Percentiles rank a stretch among this genome's conserved stretches.
Conservation (phyloP, 2,797 vertebrate species). For the Trichosurus vulpecula region DNA sequence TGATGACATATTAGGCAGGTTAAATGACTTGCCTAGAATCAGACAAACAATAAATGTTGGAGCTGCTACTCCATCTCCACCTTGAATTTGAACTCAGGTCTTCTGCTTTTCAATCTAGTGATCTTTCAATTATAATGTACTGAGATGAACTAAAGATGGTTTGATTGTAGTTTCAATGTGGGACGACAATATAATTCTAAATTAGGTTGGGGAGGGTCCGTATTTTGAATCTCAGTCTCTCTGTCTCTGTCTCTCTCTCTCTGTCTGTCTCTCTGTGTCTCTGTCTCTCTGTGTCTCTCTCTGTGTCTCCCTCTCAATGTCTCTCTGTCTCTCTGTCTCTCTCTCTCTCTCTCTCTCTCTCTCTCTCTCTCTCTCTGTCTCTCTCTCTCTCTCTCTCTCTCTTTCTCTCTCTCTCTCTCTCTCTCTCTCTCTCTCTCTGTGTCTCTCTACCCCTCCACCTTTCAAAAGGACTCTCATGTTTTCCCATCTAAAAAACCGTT, state of each 20-base stretch:
- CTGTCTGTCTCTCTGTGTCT: no score
- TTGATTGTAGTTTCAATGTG: background rate
- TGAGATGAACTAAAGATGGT: background rate
- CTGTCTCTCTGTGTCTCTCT: no score
- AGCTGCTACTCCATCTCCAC: background rate
- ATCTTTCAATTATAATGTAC: background rate
- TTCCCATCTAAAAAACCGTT: background rate
- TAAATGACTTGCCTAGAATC: background rate
- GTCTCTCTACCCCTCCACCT: no score
- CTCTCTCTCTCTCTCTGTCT: no score
- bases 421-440: background rate
- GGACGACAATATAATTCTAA: background rate
- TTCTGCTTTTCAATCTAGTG: background rate
- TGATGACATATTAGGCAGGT: background rate
- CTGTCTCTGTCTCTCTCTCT: background rate
- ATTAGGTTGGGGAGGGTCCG: accelerated
- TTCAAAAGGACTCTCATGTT: background rate
- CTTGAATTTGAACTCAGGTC: background rate
- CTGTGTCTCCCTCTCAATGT: no score
- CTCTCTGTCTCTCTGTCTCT: no score
- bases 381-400: no score
- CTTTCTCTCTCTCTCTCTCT: no score
- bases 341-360: no score
- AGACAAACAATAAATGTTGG: background rate
- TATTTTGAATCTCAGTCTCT: no score